phyloP scores from a whole-genome alignment of 2,888 invertebrate genomes.

The Syritta pipiens region DNA sequence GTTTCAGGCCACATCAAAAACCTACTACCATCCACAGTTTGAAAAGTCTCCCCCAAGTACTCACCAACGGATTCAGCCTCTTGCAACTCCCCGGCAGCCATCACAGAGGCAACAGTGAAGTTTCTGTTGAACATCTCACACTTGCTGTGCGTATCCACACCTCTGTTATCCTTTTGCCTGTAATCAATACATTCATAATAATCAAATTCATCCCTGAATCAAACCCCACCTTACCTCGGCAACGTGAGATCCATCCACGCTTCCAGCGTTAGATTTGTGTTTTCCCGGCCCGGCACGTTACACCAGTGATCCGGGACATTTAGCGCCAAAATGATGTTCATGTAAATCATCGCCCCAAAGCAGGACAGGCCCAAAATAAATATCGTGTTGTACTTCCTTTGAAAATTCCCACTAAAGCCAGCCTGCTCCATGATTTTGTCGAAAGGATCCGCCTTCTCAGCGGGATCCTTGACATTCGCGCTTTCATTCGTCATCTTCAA shows the following conservation, averaged over 20 bases:
- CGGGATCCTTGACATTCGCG: conserved; percentile 11
- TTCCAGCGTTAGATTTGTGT: conserved; percentile 79
- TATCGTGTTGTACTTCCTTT: conserved; percentile 80
- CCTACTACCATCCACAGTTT: too few relatives aligned
- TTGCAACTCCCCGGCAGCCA: neutral
- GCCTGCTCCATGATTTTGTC: conserved; percentile 80
- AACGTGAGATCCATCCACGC: conserved; percentile 81
- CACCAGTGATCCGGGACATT: conserved; percentile 83
- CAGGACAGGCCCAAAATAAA: conserved; percentile 80
- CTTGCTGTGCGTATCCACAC: conserved; percentile 77
- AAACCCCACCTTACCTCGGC: conserved; percentile 78
- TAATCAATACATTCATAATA: neutral
- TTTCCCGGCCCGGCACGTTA: conserved; percentile 80
- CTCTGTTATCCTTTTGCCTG: conserved; percentile 77
- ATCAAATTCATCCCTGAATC: neutral
- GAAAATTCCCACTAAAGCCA: conserved; percentile 81
- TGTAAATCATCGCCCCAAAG: conserved; percentile 80
- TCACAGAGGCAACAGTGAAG: conserved; percentile 70
- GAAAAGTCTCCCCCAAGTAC: too few relatives aligned
- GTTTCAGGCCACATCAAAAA: too few relatives aligned
- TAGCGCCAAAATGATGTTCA: conserved; percentile 81
- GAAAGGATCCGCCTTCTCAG: conserved; percentile 78
- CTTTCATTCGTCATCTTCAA: conserved; percentile 41
- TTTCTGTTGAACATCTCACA: conserved; percentile 80
- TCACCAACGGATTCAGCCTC: conserved; percentile 22